Evolutionary conservation across 2,888 invertebrate species (phyloP), one percentile per base, ranked within the genome.

Genomic region (Timandra comae): DNA sequence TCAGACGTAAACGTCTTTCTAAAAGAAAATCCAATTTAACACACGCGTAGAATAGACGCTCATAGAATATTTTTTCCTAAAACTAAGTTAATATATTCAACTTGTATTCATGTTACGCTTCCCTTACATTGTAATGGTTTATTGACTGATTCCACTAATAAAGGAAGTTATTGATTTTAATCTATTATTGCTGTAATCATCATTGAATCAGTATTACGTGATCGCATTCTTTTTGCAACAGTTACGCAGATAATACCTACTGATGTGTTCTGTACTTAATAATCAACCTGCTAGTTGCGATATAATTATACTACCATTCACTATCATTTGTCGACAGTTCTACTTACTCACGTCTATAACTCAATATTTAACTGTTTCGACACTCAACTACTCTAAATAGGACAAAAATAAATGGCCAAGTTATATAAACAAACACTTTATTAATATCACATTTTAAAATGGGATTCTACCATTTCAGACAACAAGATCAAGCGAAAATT

Each of bases 391-490:
- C 27, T 39, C 34, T 29, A 19, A 34, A 29, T 51, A 43, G 42
- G 40, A 30, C 46, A 30, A 30, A 40, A 30, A 39, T n/a, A 50
- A 50, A 59, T 34, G 12, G 36, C 33, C 32, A 29, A 31, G 22
- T 23, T 30, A 30, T 38, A 13, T 31, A n/a, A 69, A 73, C 69
- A 73, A 78, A 79, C 75, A 68, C 69, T 77, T 78, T 79, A 77
- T 75, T 84, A 77, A 81, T 85, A 84, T 85, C 84, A 85, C 84
- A 84, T 74, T 77, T 81, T 76, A 68, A n/a, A 74, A 78, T 72
- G 71, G 76, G 70, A 75, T 72, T 68, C 65, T 56, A 52, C 54
- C 56, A 56, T 56, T 51, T 56, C 21, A 51, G 49, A 50, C 58
- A 62, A 64, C 52, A 58, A 53, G 61, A 59, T 61, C 58, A 66